phyloP scores from a whole-genome alignment of 2,797 vertebrate genomes.

The Microtus californicus region DNA sequence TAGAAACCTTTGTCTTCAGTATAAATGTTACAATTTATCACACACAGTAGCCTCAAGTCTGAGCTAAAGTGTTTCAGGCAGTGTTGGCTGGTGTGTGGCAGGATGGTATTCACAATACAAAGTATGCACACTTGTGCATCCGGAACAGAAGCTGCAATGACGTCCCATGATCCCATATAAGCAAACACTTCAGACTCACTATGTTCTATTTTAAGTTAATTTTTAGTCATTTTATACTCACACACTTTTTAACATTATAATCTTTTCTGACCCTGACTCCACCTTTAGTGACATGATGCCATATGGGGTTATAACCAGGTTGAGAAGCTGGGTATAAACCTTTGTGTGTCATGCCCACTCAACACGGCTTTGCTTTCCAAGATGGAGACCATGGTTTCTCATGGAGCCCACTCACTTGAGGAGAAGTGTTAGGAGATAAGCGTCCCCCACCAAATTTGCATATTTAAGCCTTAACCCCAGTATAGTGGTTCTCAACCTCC shows the following conservation, averaged over 20 bases:
- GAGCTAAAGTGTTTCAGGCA: background rate
- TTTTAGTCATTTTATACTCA: background rate
- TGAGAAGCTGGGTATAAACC: background rate
- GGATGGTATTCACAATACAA: background rate
- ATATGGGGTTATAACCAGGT: background rate
- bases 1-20: background rate
- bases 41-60: background rate
- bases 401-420: background rate
- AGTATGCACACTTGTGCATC: background rate
- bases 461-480: background rate
- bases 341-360: background rate
- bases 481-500: background rate
- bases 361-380: background rate
- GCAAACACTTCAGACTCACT: background rate
- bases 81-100: background rate
- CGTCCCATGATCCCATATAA: background rate
- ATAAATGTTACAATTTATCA: background rate
- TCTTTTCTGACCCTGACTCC: background rate
- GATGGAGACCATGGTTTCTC: background rate
- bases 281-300: background rate
- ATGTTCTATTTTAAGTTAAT: background rate
- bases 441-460: background rate
- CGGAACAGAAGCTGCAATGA: background rate
- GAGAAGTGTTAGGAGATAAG: background rate
- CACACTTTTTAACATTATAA: background rate